Conservation (phyloP, 2,888 invertebrate genomes). For the Cheilosia soror region DNA sequence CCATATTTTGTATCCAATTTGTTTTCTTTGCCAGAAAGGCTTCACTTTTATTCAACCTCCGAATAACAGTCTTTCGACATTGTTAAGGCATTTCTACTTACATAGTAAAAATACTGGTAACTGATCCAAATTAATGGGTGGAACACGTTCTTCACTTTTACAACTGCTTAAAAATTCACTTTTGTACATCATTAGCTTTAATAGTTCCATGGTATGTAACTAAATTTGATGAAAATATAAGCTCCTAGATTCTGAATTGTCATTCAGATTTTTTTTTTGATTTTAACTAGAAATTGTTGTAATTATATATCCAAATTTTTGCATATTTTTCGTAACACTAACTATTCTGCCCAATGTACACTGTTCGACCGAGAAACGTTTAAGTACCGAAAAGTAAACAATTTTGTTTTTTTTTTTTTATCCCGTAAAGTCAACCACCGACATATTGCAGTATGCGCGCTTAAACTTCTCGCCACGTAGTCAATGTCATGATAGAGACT, state of each 20-base stretch:
- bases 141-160: constrained; percentile 87
- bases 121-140: constrained; percentile 89
- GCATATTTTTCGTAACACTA: background rate
- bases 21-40: too few relatives aligned
- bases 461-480: constrained; percentile 50
- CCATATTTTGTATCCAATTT: too few relatives aligned
- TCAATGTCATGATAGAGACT: constrained; percentile 71
- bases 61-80: background rate
- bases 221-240: constrained; percentile 7
- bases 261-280: constrained; percentile 15
- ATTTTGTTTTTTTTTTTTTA: constrained; percentile 14
- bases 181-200: constrained; percentile 84
- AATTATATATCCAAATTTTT: constrained; percentile 8
- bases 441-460: constrained; percentile 40
- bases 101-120: constrained; percentile 90
- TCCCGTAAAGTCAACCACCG: constrained; percentile 42
- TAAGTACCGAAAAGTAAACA: constrained; percentile 17
- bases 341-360: constrained; percentile 2
- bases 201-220: constrained; percentile 82
- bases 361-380: constrained; percentile 1
- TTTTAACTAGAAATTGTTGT: background rate
- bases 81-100: constrained; percentile 84
- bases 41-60: background rate
- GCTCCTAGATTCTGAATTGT: constrained; percentile 16
- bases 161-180: constrained; percentile 83